These are phyloP conservation scores for Takifugu flavidus DNA, from an alignment of 2,113 vertebrate genomes.

Conservation along the genomic window DNA sequence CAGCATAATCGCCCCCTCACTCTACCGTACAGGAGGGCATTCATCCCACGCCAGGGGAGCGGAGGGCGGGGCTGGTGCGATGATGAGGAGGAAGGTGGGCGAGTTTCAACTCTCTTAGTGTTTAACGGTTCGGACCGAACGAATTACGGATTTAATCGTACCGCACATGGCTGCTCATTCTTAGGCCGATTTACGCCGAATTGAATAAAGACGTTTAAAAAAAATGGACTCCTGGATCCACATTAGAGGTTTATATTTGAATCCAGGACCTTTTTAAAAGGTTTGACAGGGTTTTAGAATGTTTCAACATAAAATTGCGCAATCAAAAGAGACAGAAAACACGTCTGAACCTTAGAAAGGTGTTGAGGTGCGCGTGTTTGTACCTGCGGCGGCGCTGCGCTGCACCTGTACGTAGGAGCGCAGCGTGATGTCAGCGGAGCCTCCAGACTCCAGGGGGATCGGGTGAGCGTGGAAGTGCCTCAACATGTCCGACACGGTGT, in stretches of 20 bases:
- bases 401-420: conserved; percentile 90
- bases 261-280: too few species aligned
- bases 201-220: too few species aligned
- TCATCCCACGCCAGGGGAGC: conserved; percentile 63
- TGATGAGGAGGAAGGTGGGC: background rate
- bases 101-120: conserved; percentile 19
- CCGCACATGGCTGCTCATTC: too few species aligned
- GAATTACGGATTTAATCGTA: too few species aligned
- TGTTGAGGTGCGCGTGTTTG: background rate
- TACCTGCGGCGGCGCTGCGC: conserved; percentile 76
- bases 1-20: conserved; percentile 59
- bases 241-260: too few species aligned
- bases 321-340: too few species aligned
- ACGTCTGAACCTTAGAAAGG: too few species aligned
- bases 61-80: conserved; percentile 27
- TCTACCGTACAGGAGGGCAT: conserved; percentile 68
- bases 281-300: background rate
- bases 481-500: conserved; percentile 94
- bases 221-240: too few species aligned
- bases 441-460: conserved; percentile 94
- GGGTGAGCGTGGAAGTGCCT: conserved; percentile 96
- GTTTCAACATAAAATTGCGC: too few species aligned
- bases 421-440: conserved; percentile 92
- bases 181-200: too few species aligned
- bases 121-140: too few species aligned